These are phyloP conservation scores for Synanthedon myopaeformis DNA, from an alignment of 2,888 invertebrate species.

Conservation along the genomic window DNA sequence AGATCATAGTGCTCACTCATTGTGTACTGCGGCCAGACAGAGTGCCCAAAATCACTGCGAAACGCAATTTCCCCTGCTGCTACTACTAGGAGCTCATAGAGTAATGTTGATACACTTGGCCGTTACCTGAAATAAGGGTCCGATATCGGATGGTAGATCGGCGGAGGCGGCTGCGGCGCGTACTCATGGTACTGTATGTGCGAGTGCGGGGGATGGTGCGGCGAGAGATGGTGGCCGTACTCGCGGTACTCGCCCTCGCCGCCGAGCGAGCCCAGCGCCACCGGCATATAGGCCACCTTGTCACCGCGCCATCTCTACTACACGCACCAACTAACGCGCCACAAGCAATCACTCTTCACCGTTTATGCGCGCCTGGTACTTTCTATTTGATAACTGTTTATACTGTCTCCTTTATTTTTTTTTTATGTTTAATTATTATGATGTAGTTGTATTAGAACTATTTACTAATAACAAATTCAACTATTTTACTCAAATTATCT, in stretches of 20 bases:
- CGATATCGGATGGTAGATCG: conserved; percentile 52
- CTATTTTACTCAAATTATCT: not conserved
- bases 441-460: no score
- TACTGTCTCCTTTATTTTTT: not conserved
- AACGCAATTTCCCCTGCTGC: no score
- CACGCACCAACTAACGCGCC: conserved; percentile 9
- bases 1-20: no score
- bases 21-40: no score
- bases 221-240: conserved; percentile 61
- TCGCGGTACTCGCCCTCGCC: conserved; percentile 73
- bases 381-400: conserved; percentile 1
- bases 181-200: conserved; percentile 65
- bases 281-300: conserved; percentile 75
- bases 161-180: conserved; percentile 69
- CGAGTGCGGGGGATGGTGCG: conserved; percentile 46
- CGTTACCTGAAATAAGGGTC: conserved; percentile 58
- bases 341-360: conserved; percentile 9
- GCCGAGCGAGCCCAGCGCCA: conserved; percentile 74
- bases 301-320: conserved; percentile 68
- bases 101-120: no score
- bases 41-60: no score
- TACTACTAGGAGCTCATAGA: no score
- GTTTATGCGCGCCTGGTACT: conserved; percentile 21
- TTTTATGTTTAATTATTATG: not conserved
- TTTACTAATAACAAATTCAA: not conserved